Conservation (phyloP, 1,140 invertebrate genomes). For the Aphelenchoides fujianensis region DNA sequence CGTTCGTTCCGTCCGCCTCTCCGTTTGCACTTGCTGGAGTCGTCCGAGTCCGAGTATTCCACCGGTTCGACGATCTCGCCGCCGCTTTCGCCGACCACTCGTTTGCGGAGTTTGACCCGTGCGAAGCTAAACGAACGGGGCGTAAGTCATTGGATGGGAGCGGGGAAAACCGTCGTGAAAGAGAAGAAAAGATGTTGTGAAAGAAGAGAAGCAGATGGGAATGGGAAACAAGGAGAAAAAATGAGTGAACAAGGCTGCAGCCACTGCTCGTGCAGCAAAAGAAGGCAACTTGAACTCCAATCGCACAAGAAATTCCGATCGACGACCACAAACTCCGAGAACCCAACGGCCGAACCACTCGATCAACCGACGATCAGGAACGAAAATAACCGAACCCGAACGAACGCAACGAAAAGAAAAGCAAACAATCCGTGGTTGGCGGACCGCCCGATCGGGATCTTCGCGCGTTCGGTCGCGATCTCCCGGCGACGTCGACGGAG, state of each 20-base stretch:
- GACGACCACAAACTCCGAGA: too few relatives aligned
- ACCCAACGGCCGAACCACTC: neutral
- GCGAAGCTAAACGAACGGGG: constrained; percentile 4
- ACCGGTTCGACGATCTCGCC: neutral
- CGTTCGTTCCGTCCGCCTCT: neutral
- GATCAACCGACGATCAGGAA: neutral
- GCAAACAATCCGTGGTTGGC: too few relatives aligned
- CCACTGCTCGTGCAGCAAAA: too few relatives aligned
- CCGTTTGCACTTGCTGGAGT: neutral
- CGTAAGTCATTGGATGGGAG: too few relatives aligned
- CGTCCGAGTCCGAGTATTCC: constrained; percentile 1
- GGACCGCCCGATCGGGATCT: neutral
- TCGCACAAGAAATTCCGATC: too few relatives aligned
- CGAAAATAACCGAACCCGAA: neutral
- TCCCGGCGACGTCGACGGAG: neutral
- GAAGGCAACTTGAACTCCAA: too few relatives aligned
- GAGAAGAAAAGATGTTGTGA: too few relatives aligned
- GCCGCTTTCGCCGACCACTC: neutral
- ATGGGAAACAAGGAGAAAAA: too few relatives aligned
- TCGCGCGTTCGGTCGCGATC: neutral
- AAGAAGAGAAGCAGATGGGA: too few relatives aligned
- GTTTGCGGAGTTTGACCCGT: neutral
- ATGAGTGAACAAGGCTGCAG: too few relatives aligned
- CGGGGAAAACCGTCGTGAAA: too few relatives aligned
- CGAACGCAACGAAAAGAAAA: neutral